These are phyloP conservation scores for Batillaria attramentaria DNA, from an alignment of 1,140 invertebrate species.

Conservation along the genomic window DNA sequence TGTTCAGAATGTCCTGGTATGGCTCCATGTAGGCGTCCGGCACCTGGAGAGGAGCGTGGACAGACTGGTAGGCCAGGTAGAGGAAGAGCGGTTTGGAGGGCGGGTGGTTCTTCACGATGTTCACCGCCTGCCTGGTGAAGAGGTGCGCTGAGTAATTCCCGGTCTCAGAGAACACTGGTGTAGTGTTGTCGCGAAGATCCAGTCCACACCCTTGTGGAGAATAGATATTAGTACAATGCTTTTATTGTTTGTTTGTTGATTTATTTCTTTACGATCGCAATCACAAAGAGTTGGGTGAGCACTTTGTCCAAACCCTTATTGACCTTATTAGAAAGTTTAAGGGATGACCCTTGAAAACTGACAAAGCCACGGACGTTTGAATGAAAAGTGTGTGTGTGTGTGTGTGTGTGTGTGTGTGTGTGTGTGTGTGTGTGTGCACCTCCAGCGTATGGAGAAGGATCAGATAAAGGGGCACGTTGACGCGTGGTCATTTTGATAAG, in stretches of 20 bases:
- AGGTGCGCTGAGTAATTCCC: constrained; percentile 56
- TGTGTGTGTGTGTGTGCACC: no score
- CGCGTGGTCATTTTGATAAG: no score
- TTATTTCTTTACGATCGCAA: background rate
- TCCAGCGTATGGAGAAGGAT: no score
- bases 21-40: constrained; percentile 58
- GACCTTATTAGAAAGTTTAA: background rate
- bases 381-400: no score
- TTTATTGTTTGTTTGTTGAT: no score
- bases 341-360: background rate
- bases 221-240: no score
- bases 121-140: constrained; percentile 50
- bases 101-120: constrained; percentile 53
- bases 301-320: background rate
- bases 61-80: constrained; percentile 66
- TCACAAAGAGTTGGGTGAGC: background rate
- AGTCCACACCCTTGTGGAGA: constrained; percentile 46
- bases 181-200: constrained; percentile 48
- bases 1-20: constrained; percentile 66
- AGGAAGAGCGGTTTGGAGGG: constrained; percentile 62
- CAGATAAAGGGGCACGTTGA: no score
- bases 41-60: constrained; percentile 60
- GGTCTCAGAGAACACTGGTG: constrained; percentile 35
- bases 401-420: no score
- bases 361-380: background rate